These are phyloP conservation scores for Tenualosa thibaudeaui DNA, from an alignment of 2,797 vertebrate genomes.

Conservation along the genomic window DNA sequence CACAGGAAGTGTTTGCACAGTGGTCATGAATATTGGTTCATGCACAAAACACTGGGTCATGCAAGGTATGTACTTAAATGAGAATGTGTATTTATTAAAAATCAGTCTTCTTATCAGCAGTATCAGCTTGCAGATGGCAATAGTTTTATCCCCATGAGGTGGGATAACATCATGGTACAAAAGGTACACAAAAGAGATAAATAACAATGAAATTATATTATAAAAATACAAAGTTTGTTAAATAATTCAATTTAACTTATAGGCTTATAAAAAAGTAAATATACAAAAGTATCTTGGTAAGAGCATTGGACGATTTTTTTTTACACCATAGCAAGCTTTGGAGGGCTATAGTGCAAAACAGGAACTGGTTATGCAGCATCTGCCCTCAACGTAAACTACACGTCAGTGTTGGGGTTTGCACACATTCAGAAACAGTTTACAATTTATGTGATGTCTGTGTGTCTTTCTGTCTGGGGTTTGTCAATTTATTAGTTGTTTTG, in stretches of 20 bases:
- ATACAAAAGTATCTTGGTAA: constrained; percentile 21
- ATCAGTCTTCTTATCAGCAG: constrained; percentile 12
- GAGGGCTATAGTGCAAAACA: neutral
- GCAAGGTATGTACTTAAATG: constrained; percentile 3
- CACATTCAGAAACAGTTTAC: neutral
- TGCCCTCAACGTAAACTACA: neutral
- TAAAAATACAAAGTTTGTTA: constrained; percentile 37
- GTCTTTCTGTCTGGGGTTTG: neutral
- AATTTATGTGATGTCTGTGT: neutral
- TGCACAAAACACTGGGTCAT: neutral
- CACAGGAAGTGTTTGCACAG: neutral
- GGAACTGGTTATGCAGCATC: neutral
- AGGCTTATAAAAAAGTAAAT: constrained; percentile 28
- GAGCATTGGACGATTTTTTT: neutral
- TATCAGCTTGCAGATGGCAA: constrained; percentile 14
- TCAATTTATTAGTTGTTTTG: neutral
- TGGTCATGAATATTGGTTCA: neutral
- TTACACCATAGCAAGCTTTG: constrained; percentile 1
- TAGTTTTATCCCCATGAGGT: neutral
- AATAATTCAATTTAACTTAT: constrained; percentile 46
- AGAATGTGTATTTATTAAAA: constrained; percentile 6
- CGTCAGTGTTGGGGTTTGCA: neutral
- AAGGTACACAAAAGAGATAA: constrained; percentile 30
- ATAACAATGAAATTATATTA: constrained; percentile 28
- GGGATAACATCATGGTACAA: constrained; percentile 9